Evolutionary conservation across 1,140 invertebrate species (phyloP).

Genomic region (Aphidius ervi): DNA sequence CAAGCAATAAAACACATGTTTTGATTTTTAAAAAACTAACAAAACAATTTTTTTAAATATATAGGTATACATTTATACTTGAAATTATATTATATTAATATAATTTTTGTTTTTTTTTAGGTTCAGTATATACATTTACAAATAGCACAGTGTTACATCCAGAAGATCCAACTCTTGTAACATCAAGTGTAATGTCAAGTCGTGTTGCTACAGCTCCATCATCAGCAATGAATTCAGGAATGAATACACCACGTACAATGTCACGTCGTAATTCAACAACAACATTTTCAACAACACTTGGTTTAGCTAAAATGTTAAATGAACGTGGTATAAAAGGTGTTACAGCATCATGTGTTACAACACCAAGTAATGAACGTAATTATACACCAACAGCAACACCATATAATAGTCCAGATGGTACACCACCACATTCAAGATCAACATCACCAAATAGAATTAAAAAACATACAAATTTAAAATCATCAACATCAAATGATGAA

Average conservation of each 20-base stretch:
- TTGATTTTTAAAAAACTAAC: too few species aligned
- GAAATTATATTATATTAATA: too few species aligned
- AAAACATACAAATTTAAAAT: slow-evolving; percentile 17
- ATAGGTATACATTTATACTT: too few species aligned
- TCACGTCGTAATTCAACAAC: slow-evolving; percentile 69
- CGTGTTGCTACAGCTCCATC: slow-evolving; percentile 56
- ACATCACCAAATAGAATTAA: slow-evolving; percentile 49
- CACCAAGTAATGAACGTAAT: slow-evolving; percentile 63
- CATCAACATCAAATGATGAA: too few species aligned
- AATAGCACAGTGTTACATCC: slow-evolving; percentile 88
- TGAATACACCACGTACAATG: slow-evolving; percentile 59
- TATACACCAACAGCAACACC: slow-evolving; percentile 78
- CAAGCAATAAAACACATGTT: too few species aligned
- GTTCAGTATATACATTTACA: slow-evolving; percentile 81
- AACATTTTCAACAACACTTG: slow-evolving; percentile 75
- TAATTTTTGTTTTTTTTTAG: too few species aligned
- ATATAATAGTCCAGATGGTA: slow-evolving; percentile 71
- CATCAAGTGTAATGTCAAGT: slow-evolving; percentile 56
- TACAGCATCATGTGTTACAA: slow-evolving; percentile 63
- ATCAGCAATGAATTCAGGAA: slow-evolving; percentile 56
- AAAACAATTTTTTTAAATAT: too few species aligned
- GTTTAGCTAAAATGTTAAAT: slow-evolving; percentile 75
- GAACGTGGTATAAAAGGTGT: slow-evolving; percentile 75
- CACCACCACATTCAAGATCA: slow-evolving; percentile 57
- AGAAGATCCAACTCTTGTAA: slow-evolving; percentile 69